Evolutionary conservation across 1,140 invertebrate species (phyloP).

Genomic region (Neodiprion lecontei): DNA sequence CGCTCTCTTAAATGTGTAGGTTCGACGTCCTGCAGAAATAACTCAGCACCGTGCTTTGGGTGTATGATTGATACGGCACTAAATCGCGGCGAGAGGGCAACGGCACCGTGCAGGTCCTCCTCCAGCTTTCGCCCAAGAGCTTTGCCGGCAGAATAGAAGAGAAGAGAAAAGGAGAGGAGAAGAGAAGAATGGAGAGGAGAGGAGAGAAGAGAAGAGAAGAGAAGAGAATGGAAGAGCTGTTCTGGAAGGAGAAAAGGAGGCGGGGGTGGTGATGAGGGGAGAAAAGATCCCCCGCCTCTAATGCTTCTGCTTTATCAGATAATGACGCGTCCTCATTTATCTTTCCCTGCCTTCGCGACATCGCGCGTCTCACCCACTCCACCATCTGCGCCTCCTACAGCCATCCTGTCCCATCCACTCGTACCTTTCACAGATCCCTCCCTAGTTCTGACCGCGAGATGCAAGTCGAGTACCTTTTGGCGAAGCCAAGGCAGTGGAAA

Average conservation of each 20-base stretch:
- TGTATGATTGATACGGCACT: constrained; percentile 7
- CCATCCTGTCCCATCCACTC: too few relatives aligned
- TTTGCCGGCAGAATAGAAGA: neutral
- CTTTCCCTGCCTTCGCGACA: neutral
- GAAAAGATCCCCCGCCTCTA: neutral
- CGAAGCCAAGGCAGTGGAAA: too few relatives aligned
- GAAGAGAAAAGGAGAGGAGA: neutral
- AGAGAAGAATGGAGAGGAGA: neutral
- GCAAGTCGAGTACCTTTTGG: neutral
- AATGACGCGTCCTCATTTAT: constrained; percentile 3
- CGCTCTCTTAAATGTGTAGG: too few relatives aligned
- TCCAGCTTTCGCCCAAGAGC: neutral
- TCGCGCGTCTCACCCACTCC: neutral
- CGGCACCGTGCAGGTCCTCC: neutral
- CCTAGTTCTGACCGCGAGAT: neutral
- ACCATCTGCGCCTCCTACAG: too few relatives aligned
- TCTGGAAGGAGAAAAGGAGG: neutral
- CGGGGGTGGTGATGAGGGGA: neutral
- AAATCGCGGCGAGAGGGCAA: neutral
- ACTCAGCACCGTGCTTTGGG: neutral
- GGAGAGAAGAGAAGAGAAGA: constrained; percentile 6
- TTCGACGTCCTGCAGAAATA: too few relatives aligned
- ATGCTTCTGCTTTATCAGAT: neutral
- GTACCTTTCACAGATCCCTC: too few relatives aligned
- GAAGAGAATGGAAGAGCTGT: too few relatives aligned